These are phyloP conservation scores for Gisinianus flammeolus DNA, from an alignment of 2,888 invertebrate genomes.

Conservation along the genomic window DNA sequence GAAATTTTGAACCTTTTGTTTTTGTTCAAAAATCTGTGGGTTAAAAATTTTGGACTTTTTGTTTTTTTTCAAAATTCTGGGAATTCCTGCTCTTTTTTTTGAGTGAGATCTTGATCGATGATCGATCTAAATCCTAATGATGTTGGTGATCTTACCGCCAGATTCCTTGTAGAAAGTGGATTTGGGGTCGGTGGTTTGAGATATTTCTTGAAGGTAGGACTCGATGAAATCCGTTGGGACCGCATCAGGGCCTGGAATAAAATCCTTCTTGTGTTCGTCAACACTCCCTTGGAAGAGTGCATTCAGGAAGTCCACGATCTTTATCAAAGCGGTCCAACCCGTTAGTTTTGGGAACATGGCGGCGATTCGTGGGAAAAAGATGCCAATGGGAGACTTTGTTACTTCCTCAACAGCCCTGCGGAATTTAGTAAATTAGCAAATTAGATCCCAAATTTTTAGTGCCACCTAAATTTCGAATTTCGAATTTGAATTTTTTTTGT, in stretches of 20 bases:
- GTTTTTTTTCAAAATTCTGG: too few species aligned
- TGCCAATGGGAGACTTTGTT: background rate
- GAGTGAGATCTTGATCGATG: too few species aligned
- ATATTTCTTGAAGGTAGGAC: constrained; percentile 8
- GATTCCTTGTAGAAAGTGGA: constrained; percentile 21
- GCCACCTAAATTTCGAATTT: too few species aligned
- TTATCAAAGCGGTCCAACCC: constrained; percentile 20
- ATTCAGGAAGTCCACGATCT: too few species aligned
- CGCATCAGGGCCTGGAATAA: background rate
- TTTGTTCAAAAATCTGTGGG: too few species aligned
- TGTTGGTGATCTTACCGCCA: constrained; percentile 16
- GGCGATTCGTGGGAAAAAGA: constrained; percentile 1
- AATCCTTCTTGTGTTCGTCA: background rate
- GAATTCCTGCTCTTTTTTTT: too few species aligned
- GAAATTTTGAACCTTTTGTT: too few species aligned
- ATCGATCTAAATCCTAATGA: background rate
- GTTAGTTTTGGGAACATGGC: constrained; percentile 4
- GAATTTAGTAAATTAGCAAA: background rate
- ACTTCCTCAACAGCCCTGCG: background rate
- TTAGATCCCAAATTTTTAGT: too few species aligned
- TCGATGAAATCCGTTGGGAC: constrained; percentile 34
- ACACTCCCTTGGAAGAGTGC: background rate
- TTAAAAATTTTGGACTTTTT: too few species aligned
- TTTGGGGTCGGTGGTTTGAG: background rate
- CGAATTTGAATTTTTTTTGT: too few species aligned